A percentile compares a stretch with the other conserved stretches of the same genome.
Evolutionary conservation across 2,113 vertebrate species (phyloP).

Genomic region (Triplophysa tibetana): DNA sequence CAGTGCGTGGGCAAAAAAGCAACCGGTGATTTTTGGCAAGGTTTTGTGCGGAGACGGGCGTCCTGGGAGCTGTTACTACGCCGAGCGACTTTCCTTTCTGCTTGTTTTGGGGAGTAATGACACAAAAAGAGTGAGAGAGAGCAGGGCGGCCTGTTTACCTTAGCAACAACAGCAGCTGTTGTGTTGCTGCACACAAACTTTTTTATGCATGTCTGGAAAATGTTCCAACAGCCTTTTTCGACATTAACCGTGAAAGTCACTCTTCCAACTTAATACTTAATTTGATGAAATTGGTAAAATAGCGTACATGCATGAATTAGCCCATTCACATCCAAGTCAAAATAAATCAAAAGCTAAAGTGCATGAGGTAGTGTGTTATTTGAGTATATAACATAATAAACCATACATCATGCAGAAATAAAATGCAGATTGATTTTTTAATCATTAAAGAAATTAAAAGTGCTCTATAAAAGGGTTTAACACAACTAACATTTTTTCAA

Average conservation of each 20-base stretch:
- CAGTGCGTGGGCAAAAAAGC: constrained; percentile 60
- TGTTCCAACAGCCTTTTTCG: constrained; percentile 46
- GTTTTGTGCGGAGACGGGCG: constrained; percentile 55
- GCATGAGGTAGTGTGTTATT: not conserved
- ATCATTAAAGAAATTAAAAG: no score
- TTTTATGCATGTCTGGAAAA: constrained; percentile 58
- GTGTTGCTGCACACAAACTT: constrained; percentile 62
- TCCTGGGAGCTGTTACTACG: constrained; percentile 71
- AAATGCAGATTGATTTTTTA: no score
- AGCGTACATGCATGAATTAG: not conserved
- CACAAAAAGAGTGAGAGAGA: constrained; percentile 58
- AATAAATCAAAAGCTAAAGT: not conserved
- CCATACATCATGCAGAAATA: no score
- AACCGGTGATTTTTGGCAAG: constrained; percentile 58
- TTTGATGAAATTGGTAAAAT: not conserved
- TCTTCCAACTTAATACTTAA: not conserved
- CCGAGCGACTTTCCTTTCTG: constrained; percentile 73
- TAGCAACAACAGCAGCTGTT: constrained; percentile 66
- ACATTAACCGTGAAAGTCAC: constrained; percentile 17
- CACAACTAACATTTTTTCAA: not conserved
- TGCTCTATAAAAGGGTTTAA: not conserved
- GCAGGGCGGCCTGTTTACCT: constrained; percentile 66
- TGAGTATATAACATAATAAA: not conserved
- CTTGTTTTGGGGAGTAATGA: constrained; percentile 68
- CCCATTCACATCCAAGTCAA: not conserved